Evolutionary conservation across 2,888 invertebrate species (phyloP), one percentile per base, ranked within the genome.

Genomic region (Pyralis farinalis): DNA sequence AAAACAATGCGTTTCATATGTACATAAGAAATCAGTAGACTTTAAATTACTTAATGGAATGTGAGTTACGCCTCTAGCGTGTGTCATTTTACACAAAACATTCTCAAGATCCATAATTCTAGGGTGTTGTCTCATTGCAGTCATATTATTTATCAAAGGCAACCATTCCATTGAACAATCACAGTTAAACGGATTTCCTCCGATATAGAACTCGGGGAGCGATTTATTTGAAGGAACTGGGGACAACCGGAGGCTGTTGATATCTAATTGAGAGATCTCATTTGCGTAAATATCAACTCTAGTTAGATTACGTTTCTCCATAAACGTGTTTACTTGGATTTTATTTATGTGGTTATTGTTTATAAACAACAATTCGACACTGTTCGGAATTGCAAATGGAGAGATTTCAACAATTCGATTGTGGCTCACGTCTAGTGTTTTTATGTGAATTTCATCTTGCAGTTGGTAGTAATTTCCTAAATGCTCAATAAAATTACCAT

Each of bases 131-230:
- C 96, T 91, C 55, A 93, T 92, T 7, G 92, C 91, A 49, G 95
- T 95, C 91, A 95, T 93, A 81, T 95, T 95, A 87, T 97, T 97
- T 82, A 97, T 94, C 62, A 95, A 91, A 67, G 96, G 96, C 67
- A 97, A 81, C 98, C 98, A 98, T 77, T 97, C 97, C 96, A 98
- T 96, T 37, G 95, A 94, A 81, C 98, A 98, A 83, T 97, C 97
- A 83, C 98, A 98, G 71, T 95, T 93, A 85, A 98, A 96, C 47
- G 97, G 97, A 89, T 98, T 98, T 55, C 96, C 96, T 55, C 96
- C 97, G 62, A 98, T 91, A 77, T 96, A 97, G 84, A 98, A 96
- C 82, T 97, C 96, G 4, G 97, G 96, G 54, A 96, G 88, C 9
- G 93, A 91, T 67, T 94, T 93, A 65, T 94, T 94, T 42, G 91